Base-by-base conservation (phyloP, 2,113 vertebrate species). In the Laticauda colubrina region DNA sequence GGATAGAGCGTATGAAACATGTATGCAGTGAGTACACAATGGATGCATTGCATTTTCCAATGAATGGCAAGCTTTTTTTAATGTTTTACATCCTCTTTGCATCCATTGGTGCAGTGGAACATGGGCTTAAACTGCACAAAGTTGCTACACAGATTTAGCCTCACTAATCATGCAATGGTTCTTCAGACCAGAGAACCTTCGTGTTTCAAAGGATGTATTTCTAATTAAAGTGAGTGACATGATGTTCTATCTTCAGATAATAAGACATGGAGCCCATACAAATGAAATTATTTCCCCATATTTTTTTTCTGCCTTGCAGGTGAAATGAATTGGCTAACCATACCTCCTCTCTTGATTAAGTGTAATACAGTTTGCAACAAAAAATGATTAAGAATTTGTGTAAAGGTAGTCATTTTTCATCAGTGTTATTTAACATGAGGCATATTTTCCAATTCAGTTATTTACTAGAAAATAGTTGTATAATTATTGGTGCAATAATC, bases 361-460 rank as follows among this genome's bases (percentile, higher is more conserved):
- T n/a, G 43, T 26, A 21, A 34, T n/a, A 5, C 2, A 45, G 45
- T 29, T 0, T 90, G 29, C 51, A 54, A 59, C 24, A 86, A 89
- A 61, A 34, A 53, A 81, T 15, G 9, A 43, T 29, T 56, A 53
- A 39, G 34, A 2, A 0, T 12, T 3, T 45, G 2, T 45, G 34
- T 18, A 39, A 81, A 81, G 69, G 34, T 39, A 39, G 69, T 81
- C 69, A 81, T 39, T 81, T 81, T 81, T 39, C 69, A 81, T 81
- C 34, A 81, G 69, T 81, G 34, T 81, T 81, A 39, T 81, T 81
- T 39, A 81, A 81, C 15, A 39, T 81, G 18, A 75, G n/a, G 15
- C 69, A 39, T 81, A 39, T 39, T 81, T 81, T 81, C 15, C 69
- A 81, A 39, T 81, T 85, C 85, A 94, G 91, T 91, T 90, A 90